phyloP scores from a whole-genome alignment of 2,113 vertebrate species.

The Copsychus sechellarum region DNA sequence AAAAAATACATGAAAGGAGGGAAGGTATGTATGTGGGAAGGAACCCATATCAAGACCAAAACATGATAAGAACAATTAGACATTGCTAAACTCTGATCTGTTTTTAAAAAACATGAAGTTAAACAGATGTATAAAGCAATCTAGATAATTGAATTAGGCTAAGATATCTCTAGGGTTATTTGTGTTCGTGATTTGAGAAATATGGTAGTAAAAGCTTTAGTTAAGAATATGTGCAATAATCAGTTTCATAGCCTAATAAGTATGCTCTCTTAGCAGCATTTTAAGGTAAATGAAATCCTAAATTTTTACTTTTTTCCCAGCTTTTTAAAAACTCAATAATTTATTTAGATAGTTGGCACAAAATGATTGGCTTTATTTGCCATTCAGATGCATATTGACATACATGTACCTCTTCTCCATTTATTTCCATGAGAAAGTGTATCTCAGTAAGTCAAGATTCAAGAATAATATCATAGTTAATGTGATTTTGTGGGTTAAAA shows the following conservation, averaged over 20 bases:
- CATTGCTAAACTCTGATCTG: not conserved
- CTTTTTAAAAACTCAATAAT: not conserved
- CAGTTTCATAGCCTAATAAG: not conserved
- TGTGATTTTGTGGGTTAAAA: not conserved
- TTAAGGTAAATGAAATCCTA: not conserved
- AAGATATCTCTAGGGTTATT: not conserved
- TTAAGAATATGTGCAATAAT: not conserved
- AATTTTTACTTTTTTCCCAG: not conserved
- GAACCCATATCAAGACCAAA: not conserved
- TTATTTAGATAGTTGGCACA: not conserved
- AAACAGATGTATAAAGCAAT: not conserved
- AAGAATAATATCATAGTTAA: not conserved
- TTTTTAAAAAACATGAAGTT: not conserved
- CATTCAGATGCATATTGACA: not conserved
- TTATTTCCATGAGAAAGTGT: not conserved
- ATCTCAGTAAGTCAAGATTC: not conserved
- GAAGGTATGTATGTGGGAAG: not conserved
- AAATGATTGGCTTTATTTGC: not conserved
- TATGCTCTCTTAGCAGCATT: not conserved
- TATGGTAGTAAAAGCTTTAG: not conserved
- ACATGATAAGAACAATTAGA: not conserved
- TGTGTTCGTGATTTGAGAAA: not conserved
- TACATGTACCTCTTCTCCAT: not conserved
- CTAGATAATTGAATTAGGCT: not conserved
- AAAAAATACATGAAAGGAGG: not conserved